Conservation (phyloP, 37 sponge, comb jelly and placozoan species). For the Dysidea cf. avara region DNA sequence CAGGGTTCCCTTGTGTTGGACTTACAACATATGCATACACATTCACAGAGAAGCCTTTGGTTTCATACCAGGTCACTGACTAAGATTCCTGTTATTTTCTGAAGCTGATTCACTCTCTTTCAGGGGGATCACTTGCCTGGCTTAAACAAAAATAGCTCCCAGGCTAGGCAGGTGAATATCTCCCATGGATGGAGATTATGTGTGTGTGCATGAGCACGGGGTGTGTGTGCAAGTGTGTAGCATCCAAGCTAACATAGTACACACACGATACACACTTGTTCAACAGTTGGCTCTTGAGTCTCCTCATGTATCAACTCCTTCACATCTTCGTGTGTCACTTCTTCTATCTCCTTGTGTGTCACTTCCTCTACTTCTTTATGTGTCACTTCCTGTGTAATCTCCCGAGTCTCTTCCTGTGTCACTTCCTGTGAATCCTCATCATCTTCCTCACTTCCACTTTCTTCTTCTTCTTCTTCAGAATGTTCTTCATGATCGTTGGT, state of each 20-base stretch:
- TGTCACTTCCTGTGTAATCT: constrained; percentile 25
- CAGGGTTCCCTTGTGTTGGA: neutral
- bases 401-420: constrained; percentile 3
- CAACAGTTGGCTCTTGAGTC: neutral
- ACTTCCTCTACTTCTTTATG: constrained; percentile 40
- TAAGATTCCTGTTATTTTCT: neutral
- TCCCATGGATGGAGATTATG: no score
- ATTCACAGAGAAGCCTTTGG: neutral
- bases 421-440: constrained; percentile 44
- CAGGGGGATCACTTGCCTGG: neutral
- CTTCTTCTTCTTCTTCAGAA: constrained; percentile 19
- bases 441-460: constrained; percentile 26
- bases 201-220: no score
- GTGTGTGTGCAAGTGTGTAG: neutral
- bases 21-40: neutral
- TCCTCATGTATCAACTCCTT: constrained; percentile 11
- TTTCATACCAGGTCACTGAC: neutral
- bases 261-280: neutral
- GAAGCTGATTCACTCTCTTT: neutral
- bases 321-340: constrained; percentile 6
- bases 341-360: constrained; percentile 20
- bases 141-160: neutral
- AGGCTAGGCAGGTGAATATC: no score
- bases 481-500: constrained; percentile 23
- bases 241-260: neutral